Conservation (phyloP, 2,888 invertebrate species). For the Cataglyphis rosenhaueri region DNA sequence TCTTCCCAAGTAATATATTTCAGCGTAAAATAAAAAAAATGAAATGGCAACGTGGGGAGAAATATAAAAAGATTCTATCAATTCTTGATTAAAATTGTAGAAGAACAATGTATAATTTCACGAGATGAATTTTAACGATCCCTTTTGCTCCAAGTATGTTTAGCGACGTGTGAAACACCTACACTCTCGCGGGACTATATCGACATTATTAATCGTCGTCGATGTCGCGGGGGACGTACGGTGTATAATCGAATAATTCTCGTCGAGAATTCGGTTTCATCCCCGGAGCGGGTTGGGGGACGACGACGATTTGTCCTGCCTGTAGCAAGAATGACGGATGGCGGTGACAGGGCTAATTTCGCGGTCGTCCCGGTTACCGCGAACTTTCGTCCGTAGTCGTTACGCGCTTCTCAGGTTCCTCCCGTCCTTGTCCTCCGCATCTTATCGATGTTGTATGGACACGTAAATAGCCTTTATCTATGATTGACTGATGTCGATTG, state of each 20-base stretch:
- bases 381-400: constrained; percentile 29
- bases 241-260: constrained; percentile 74
- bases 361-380: constrained; percentile 29
- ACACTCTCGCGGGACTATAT: background rate
- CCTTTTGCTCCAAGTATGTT: background rate
- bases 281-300: background rate
- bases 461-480: background rate
- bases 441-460: background rate
- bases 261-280: constrained; percentile 40
- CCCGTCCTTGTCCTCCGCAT: background rate
- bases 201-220: constrained; percentile 50
- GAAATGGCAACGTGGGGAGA: background rate
- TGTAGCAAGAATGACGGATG: constrained; percentile 69
- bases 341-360: constrained; percentile 75
- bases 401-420: background rate
- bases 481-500: background rate
- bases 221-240: constrained; percentile 48
- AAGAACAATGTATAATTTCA: constrained; percentile 3
- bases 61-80: background rate
- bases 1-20: background rate
- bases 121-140: background rate
- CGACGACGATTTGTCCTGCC: constrained; percentile 53
- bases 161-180: background rate
- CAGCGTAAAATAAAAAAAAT: background rate
- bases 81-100: background rate